A percentile compares a stretch with the other conserved stretches of the same genome.
phyloP scores from a whole-genome alignment of 2,797 vertebrate genomes.

The Buceros bicornis region DNA sequence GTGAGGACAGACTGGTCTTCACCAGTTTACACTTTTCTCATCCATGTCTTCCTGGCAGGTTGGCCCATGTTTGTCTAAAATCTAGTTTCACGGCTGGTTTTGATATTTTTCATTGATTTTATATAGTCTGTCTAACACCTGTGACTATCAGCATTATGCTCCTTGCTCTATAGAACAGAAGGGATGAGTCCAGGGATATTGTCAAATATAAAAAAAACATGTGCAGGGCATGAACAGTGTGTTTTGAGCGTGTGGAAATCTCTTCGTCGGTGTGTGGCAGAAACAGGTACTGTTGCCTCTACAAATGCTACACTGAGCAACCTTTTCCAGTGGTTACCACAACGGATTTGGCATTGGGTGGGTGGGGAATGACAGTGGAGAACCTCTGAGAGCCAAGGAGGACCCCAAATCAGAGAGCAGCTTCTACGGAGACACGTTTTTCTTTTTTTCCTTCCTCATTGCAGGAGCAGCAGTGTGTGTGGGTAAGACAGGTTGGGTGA shows the following conservation, averaged over 20 bases:
- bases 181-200: not conserved
- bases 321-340: not conserved
- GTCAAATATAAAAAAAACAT: not conserved
- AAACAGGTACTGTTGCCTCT: not conserved
- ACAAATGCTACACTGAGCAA: not conserved
- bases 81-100: not conserved
- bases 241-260: not conserved
- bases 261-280: not conserved
- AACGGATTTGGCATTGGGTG: not conserved
- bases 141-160: not conserved
- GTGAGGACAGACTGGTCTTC: not conserved
- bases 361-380: not conserved
- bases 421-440: not conserved
- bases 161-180: not conserved
- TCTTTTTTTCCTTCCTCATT: not conserved
- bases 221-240: not conserved
- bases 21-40: not conserved
- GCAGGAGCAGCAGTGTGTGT: not conserved
- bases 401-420: not conserved
- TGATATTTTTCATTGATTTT: not conserved
- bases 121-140: not conserved
- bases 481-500: not conserved
- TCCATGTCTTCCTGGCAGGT: not conserved
- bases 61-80: not conserved
- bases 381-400: not conserved